A percentile compares a stretch with the other conserved stretches of the same genome.
phyloP scores from a whole-genome alignment of 2,113 vertebrate species.

The Cyprinodon tularosa region DNA sequence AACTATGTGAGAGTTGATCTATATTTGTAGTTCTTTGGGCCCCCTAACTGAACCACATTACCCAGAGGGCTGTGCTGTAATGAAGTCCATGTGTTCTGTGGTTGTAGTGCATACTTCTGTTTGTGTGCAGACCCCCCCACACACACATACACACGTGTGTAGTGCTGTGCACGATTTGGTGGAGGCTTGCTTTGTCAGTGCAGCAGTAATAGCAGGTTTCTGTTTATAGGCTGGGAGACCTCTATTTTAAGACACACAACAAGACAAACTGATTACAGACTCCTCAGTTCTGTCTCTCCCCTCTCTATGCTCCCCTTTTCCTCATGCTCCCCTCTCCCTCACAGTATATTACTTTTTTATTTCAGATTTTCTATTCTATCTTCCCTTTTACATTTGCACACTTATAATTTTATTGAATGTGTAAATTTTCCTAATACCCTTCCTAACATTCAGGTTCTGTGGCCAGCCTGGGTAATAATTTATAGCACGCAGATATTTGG shows the following conservation, averaged over 20 bases:
- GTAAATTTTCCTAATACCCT: not conserved
- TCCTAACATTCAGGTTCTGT: not conserved
- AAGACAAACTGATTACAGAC: conserved; percentile 81
- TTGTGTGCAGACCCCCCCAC: not conserved
- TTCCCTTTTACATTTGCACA: not conserved
- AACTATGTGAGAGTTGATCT: conserved; percentile 64
- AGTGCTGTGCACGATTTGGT: conserved; percentile 46
- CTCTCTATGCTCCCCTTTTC: conserved; percentile 52
- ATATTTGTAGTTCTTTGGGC: conserved; percentile 68
- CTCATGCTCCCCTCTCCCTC: conserved; percentile 39
- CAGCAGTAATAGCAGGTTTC: conserved; percentile 81
- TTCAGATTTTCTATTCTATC: not conserved
- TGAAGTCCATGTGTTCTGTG: conserved; percentile 74
- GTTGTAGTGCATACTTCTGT: conserved; percentile 52
- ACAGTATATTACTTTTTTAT: conserved; percentile 22
- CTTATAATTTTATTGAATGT: not conserved
- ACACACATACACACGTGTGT: conserved; percentile 19
- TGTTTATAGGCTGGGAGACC: conserved; percentile 79
- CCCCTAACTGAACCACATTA: conserved; percentile 74
- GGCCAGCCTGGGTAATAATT: not conserved
- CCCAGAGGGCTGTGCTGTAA: conserved; percentile 77
- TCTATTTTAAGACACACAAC: conserved; percentile 86
- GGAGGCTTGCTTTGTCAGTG: conserved; percentile 80
- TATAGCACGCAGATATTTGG: conserved; percentile 1
- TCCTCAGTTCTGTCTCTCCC: conserved; percentile 54